Conservation (phyloP, 2,113 vertebrate species). For the Peromyscus polionotus region DNA sequence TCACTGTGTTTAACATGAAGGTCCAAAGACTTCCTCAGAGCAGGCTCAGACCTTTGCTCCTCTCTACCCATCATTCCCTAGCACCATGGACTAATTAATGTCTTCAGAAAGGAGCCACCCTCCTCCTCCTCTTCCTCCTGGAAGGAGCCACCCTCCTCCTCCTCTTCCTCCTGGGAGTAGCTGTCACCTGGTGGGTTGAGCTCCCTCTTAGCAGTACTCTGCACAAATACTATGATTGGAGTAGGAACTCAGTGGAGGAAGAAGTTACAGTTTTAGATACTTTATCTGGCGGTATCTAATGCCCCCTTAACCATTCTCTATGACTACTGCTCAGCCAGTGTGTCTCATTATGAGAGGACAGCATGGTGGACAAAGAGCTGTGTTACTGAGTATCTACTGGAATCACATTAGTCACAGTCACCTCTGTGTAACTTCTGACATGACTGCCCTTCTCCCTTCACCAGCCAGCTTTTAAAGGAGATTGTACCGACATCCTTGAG, state of each 20-base stretch:
- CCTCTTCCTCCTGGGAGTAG: not conserved
- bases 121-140: not conserved
- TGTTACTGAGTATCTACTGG: not conserved
- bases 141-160: too few relatives aligned
- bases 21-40: not conserved
- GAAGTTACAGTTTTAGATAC: not conserved
- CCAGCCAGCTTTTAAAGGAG: not conserved
- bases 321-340: accelerated
- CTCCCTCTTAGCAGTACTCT: too few relatives aligned
- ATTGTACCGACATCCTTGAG: not conserved
- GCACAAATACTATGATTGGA: not conserved
- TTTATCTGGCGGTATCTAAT: not conserved
- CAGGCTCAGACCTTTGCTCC: not conserved
- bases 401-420: not conserved
- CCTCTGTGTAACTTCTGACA: not conserved
- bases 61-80: not conserved
- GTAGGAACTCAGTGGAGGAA: not conserved
- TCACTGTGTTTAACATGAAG: not conserved
- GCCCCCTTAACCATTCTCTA: not conserved
- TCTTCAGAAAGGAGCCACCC: not conserved
- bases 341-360: not conserved
- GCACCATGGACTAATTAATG: not conserved
- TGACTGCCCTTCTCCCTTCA: not conserved
- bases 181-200: not conserved
- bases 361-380: not conserved